phyloP scores from a whole-genome alignment of 1,140 invertebrate species.

The Ctenoplectra terminalis region DNA sequence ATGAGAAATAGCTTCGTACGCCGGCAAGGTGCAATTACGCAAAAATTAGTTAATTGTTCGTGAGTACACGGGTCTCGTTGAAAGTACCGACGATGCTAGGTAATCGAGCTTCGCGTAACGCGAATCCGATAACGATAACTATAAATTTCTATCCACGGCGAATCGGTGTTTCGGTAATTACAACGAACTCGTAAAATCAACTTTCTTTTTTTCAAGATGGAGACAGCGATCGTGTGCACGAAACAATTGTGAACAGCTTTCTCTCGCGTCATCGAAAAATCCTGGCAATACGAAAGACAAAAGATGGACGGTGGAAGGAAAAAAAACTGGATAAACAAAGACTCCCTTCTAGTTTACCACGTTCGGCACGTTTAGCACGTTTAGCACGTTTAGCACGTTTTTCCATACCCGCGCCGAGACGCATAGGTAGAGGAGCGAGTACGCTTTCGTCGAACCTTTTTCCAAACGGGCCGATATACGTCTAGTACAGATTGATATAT shows the following conservation, averaged over 20 bases:
- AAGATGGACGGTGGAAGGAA: no score
- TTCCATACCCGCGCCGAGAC: no score
- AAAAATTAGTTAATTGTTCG: conserved; percentile 67
- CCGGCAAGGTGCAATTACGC: conserved; percentile 56
- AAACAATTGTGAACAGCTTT: no score
- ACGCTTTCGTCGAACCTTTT: conserved; percentile 36
- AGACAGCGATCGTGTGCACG: neutral
- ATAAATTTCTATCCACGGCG: conserved; percentile 34
- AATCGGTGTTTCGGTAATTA: conserved; percentile 49
- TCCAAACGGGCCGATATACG: conserved; percentile 21
- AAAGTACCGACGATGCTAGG: conserved; percentile 1
- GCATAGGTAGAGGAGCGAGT: no score
- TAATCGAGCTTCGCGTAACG: conserved; percentile 38
- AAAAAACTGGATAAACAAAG: neutral
- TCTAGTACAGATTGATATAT: conserved; percentile 49
- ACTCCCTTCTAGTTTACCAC: neutral
- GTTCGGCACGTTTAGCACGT: no score
- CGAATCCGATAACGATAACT: conserved; percentile 40
- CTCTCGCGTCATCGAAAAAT: neutral
- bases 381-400: no score
- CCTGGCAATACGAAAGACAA: neutral
- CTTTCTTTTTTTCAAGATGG: neutral
- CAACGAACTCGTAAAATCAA: conserved; percentile 41
- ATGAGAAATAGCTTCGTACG: conserved; percentile 58
- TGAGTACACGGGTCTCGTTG: conserved; percentile 20